These are phyloP conservation scores for Heteromurus nitidus DNA, from an alignment of 2,888 invertebrate genomes.

Conservation along the genomic window DNA sequence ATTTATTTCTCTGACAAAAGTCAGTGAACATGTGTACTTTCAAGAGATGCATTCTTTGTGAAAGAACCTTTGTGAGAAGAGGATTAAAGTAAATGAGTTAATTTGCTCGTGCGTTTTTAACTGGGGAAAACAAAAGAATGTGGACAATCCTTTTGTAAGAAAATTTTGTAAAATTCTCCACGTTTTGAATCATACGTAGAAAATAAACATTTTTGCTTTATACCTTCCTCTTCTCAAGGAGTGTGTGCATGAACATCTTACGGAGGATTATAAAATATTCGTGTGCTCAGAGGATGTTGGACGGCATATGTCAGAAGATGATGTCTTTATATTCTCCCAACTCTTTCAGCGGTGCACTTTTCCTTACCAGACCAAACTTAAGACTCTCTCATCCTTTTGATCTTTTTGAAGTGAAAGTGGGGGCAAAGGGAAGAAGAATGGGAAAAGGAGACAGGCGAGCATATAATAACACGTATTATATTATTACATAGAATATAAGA, in stretches of 20 bases:
- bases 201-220: too few species aligned
- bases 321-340: neutral
- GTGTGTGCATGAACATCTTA: neutral
- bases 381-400: slow-evolving; percentile 47
- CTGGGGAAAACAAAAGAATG: slow-evolving; percentile 11
- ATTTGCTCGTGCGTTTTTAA: neutral
- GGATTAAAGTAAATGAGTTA: neutral
- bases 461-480: neutral
- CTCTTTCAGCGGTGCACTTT: neutral
- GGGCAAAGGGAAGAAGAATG: neutral
- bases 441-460: neutral
- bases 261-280: neutral
- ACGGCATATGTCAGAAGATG: neutral
- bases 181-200: neutral
- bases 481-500: neutral
- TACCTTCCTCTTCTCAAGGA: too few species aligned
- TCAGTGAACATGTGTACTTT: neutral
- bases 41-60: too few species aligned
- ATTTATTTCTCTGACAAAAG: too few species aligned
- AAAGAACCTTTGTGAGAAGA: too few species aligned
- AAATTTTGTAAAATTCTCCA: neutral
- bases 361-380: slow-evolving; percentile 20
- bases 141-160: neutral
- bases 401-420: slow-evolving; percentile 30
- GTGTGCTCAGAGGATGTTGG: too few species aligned